These are phyloP conservation scores for Nannobrachium achirus DNA, from an alignment of 2,113 vertebrate species.

Conservation along the genomic window DNA sequence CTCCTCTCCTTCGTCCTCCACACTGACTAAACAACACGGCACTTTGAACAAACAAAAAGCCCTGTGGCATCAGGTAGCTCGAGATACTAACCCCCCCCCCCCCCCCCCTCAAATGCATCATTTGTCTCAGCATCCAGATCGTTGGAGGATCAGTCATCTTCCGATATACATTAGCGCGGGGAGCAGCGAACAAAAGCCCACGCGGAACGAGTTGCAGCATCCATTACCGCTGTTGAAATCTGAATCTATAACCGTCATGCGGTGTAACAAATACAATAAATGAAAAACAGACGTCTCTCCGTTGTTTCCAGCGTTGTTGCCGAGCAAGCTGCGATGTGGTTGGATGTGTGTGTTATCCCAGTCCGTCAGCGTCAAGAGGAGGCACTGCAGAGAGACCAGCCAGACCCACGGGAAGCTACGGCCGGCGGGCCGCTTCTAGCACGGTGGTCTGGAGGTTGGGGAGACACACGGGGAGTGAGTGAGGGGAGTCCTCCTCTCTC, in stretches of 20 bases:
- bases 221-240: slow-evolving; percentile 26
- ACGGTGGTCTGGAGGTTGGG: slow-evolving; percentile 61
- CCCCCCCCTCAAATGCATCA: slow-evolving; percentile 11
- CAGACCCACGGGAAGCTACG: slow-evolving; percentile 44
- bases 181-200: slow-evolving; percentile 35
- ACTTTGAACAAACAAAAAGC: slow-evolving; percentile 71
- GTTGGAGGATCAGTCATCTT: slow-evolving; percentile 15
- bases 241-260: slow-evolving; percentile 27
- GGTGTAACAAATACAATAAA: slow-evolving; percentile 19
- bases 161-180: not conserved
- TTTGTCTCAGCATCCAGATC: slow-evolving; percentile 10
- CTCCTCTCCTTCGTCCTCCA: slow-evolving; percentile 46
- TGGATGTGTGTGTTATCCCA: slow-evolving; percentile 10
- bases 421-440: slow-evolving; percentile 40
- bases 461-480: slow-evolving; percentile 57
- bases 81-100: slow-evolving; percentile 14
- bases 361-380: not conserved
- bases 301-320: slow-evolving; percentile 28
- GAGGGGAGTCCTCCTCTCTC: no score
- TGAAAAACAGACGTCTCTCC: slow-evolving; percentile 13
- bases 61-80: slow-evolving; percentile 71
- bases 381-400: slow-evolving; percentile 26
- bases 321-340: slow-evolving; percentile 16
- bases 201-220: slow-evolving; percentile 11
- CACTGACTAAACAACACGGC: slow-evolving; percentile 71